Evolutionary conservation across 2,113 vertebrate genomes (phyloP).

Genomic region (Urocitellus parryii): DNA sequence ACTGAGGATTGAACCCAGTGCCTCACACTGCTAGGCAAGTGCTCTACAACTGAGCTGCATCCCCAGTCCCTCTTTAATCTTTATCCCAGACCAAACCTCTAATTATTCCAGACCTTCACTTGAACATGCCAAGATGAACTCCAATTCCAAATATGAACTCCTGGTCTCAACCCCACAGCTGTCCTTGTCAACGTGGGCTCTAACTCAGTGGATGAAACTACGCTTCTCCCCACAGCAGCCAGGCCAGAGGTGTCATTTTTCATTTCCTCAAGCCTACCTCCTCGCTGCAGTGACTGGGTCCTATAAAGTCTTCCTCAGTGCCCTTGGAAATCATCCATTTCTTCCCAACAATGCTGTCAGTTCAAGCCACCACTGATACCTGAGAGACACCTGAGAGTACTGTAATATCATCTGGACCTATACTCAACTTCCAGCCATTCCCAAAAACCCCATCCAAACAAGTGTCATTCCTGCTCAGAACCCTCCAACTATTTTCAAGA

Average conservation of each 20-base stretch:
- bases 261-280: not conserved
- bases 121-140: not conserved
- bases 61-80: not conserved
- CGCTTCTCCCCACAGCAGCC: accelerated
- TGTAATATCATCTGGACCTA: not conserved
- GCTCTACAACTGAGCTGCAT: too few species aligned
- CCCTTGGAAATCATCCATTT: constrained; percentile 6
- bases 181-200: not conserved
- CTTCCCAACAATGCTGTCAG: not conserved
- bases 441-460: constrained; percentile 1
- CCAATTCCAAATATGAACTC: constrained; percentile 42
- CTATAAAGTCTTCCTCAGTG: not conserved
- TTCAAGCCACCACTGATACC: not conserved
- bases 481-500: not conserved
- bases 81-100: not conserved
- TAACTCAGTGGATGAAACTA: not conserved
- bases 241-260: not conserved
- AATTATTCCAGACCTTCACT: constrained; percentile 31
- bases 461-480: constrained; percentile 7
- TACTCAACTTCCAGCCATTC: not conserved
- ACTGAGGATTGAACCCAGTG: too few species aligned
- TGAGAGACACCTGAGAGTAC: not conserved
- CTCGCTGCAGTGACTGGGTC: not conserved
- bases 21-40: too few species aligned
- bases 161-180: not conserved